Percentiles rank a stretch among this genome's conserved stretches.
Conservation (phyloP, 2,797 vertebrate genomes). For the Nyctibius grandis region DNA sequence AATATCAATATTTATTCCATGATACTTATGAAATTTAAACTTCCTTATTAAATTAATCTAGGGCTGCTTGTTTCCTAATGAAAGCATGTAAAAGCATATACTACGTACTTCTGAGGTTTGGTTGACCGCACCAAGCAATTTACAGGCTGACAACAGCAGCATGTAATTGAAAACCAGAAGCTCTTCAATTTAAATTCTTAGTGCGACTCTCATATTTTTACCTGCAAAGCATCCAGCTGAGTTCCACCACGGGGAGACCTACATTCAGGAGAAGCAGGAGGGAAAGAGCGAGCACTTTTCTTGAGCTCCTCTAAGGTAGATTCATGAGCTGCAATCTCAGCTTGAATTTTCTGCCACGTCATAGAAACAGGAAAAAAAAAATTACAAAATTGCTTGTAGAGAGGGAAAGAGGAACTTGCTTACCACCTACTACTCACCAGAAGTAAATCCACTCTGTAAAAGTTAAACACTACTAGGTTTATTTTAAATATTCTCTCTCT, state of each 20-base stretch:
- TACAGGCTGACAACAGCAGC: neutral
- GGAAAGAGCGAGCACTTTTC: constrained; percentile 79
- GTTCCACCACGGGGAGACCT: constrained; percentile 82
- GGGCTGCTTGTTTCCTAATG: neutral
- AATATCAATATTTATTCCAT: neutral
- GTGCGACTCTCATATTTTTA: constrained; percentile 30
- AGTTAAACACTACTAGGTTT: neutral
- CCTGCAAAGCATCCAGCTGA: constrained; percentile 90
- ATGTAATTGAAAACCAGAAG: neutral
- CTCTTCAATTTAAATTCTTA: neutral
- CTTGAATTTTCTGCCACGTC: constrained; percentile 85
- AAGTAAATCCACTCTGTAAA: neutral
- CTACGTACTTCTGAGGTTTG: neutral
- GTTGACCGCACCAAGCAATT: neutral
- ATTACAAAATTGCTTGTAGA: neutral
- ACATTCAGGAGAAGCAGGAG: constrained; percentile 76
- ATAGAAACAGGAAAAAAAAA: neutral
- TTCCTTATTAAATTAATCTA: neutral
- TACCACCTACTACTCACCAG: neutral
- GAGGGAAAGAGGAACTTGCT: neutral
- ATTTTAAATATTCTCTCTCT: neutral
- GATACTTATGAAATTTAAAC: neutral
- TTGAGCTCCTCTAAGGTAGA: constrained; percentile 89
- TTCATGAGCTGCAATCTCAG: constrained; percentile 91
- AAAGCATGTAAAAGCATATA: neutral